Base-by-base conservation (phyloP, 2,113 vertebrate genomes). In the Podarcis muralis region DNA sequence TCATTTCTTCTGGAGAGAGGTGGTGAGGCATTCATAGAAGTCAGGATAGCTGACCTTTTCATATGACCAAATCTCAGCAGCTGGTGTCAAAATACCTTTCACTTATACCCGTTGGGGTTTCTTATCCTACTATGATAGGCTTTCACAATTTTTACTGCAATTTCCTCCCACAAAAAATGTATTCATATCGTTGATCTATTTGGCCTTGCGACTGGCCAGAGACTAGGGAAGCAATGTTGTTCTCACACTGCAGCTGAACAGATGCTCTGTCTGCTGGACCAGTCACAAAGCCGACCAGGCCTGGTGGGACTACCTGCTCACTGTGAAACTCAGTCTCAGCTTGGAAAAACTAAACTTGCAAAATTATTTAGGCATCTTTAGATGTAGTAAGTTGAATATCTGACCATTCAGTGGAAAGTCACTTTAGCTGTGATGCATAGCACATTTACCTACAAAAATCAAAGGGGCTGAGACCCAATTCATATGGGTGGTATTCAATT, bases 241-340 rank as follows among this genome's bases (percentile, higher is more conserved):
- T 78, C 66, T 86, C 74, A 78, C 57, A 66, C 6, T 86, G 74
- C 37, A 40, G 25, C 32, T 66, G 84, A 86, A 86, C 74, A 86
- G 84, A 78, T 86, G 84, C 84, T 86, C 74, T 66, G 74, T 86
- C 74, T 86, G 35, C 84, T 86, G 59, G 32, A 85, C 66, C 72
- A 76, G 84, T 76, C 84, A 77, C 53, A 35, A 65, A 76, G 77
- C 84, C 66, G 32, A 35, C 57, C 59, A 43, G 25, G 37, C 62
- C 84, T 66, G 30, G 35, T n/a, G 74, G 84, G 74, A 77, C 32
- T 25, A 76, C 27, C 84, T 86, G 40, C 8, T 84, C 27, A 53
- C 22, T 32, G 57, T 22, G 35, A 78, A 86, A 66, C 74, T 25
- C 74, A 86, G 2, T 62, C 59, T 77, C 25, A 62, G 53, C 16